phyloP scores from a whole-genome alignment of 2,888 invertebrate species.

The Drosophila fulvimacula region DNA sequence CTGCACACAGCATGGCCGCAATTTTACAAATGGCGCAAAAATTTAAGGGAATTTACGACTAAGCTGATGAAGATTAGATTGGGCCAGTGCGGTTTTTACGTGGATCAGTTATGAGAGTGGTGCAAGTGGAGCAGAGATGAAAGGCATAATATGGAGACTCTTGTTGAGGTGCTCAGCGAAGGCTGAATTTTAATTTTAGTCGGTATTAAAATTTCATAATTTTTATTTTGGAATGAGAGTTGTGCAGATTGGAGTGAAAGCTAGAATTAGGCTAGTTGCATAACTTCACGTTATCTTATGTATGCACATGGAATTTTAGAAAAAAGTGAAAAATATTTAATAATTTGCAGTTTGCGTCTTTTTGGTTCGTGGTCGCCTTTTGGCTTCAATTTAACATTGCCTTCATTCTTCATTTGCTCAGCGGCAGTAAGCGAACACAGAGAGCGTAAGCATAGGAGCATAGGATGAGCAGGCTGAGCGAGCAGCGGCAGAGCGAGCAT shows the following conservation, averaged over 20 bases:
- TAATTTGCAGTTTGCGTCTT: no score
- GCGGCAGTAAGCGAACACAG: background rate
- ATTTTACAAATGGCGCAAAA: background rate
- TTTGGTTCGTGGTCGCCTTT: no score
- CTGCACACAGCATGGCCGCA: slow-evolving; percentile 3
- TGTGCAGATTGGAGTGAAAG: no score
- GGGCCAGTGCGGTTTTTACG: background rate
- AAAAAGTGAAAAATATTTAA: no score
- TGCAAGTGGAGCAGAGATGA: background rate
- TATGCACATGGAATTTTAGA: no score
- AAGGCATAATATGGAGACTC: background rate
- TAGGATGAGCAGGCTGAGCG: background rate
- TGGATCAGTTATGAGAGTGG: background rate
- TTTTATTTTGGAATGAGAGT: no score
- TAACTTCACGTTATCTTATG: no score
- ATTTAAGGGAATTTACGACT: background rate
- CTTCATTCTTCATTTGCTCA: no score
- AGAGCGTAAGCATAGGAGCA: no score
- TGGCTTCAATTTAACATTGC: no score
- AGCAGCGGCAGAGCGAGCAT: background rate
- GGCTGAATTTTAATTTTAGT: background rate
- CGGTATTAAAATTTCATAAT: no score
- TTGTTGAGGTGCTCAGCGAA: background rate
- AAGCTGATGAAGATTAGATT: background rate
- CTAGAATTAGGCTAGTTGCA: no score